Conservation (phyloP, 1,140 invertebrate genomes). For the Tribolium madens region DNA sequence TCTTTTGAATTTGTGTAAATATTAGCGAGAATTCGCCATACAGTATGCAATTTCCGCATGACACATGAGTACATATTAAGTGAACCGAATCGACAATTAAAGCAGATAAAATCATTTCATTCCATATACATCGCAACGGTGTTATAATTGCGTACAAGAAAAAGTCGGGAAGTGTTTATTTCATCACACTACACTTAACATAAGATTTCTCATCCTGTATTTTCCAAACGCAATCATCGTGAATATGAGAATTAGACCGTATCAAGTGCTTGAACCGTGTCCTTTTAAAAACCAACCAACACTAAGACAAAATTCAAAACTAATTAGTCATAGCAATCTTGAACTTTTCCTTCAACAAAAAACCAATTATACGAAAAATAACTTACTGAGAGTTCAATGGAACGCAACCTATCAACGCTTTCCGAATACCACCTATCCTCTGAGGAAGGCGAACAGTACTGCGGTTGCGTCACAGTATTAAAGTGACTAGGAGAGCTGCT, state of each 20-base stretch:
- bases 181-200: neutral
- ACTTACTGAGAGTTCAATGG: constrained; percentile 64
- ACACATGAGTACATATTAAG: neutral
- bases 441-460: constrained; percentile 50
- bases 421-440: constrained; percentile 64
- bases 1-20: too few relatives aligned
- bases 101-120: constrained; percentile 4
- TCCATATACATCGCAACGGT: neutral
- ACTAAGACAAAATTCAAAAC: neutral
- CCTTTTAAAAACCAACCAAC: neutral
- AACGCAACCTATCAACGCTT: constrained; percentile 62
- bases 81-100: neutral
- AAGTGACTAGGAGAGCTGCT: constrained; percentile 64
- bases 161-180: constrained; percentile 8
- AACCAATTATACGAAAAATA: neutral
- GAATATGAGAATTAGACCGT: neutral
- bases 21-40: too few relatives aligned
- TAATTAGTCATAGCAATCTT: neutral
- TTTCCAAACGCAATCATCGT: constrained; percentile 6
- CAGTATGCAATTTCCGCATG: neutral
- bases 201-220: neutral
- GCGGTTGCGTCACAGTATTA: constrained; percentile 48
- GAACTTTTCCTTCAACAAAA: neutral
- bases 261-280: constrained; percentile 5
- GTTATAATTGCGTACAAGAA: neutral